Percentiles rank a stretch among this genome's conserved stretches.
phyloP scores from a whole-genome alignment of 2,113 vertebrate species.

The Coreoperca whiteheadi region DNA sequence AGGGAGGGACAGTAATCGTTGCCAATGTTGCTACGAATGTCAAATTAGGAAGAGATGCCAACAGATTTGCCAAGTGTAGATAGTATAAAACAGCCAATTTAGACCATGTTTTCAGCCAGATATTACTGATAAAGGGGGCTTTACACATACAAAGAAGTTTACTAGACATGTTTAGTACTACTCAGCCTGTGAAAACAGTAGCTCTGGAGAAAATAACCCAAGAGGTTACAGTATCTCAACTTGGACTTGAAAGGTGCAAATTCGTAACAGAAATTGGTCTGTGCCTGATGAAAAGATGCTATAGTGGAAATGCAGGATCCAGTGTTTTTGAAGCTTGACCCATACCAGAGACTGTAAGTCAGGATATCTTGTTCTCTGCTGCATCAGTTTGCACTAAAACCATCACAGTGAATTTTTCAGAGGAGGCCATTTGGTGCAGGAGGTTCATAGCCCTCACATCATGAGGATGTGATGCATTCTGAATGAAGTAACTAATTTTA shows the following conservation, averaged over 20 bases:
- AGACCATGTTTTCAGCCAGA: conserved; percentile 8
- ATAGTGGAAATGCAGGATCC: neutral
- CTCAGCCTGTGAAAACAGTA: neutral
- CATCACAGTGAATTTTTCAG: conserved; percentile 3
- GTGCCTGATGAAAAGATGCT: neutral
- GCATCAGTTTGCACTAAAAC: neutral
- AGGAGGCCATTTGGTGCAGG: conserved; percentile 44
- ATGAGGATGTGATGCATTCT: too few species aligned
- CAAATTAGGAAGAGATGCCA: conserved; percentile 28
- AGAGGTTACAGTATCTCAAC: neutral
- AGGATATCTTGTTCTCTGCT: neutral
- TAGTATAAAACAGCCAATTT: conserved; percentile 13
- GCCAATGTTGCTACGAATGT: conserved; percentile 30
- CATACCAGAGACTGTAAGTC: neutral
- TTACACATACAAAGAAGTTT: neutral
- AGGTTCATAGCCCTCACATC: neutral
- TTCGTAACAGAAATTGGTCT: neutral
- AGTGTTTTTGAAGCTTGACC: neutral
- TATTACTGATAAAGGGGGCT: neutral
- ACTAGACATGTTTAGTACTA: neutral
- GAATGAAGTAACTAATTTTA: neutral
- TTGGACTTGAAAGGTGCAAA: neutral
- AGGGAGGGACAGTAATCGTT: neutral
- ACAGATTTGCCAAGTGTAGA: conserved; percentile 19
- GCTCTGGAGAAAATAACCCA: neutral